Evolutionary conservation across 2,797 vertebrate genomes (phyloP), one percentile per base, ranked within the genome.

Genomic region (Enteromius treurensis): DNA sequence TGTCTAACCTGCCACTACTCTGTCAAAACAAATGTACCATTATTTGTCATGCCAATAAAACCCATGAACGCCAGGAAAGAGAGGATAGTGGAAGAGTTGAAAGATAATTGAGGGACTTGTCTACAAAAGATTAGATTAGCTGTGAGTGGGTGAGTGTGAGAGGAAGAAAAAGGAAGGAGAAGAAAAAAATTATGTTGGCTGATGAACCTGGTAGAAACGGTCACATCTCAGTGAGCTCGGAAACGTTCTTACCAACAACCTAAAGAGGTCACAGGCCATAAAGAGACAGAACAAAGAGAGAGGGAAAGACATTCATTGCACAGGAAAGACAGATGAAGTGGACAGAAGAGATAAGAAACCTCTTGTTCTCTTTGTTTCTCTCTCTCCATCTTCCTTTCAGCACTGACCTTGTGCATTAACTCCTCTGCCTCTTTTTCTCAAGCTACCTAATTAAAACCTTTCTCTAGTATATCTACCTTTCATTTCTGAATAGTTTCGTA

Each of bases 391-490:
- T 76, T 82, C 62, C 77, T 85, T 84, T 77, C 87, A 87, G 90
- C 86, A 88, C 75, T 89, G 88, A 92, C 88, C 89, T 89, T 90
- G 92, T 91, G 94, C 93, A 91, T 92, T 93, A 93, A 94, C 93
- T 91, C 84, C 83, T 88, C 73, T 65, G 91, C 92, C 92, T 89
- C 49, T 73, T 93, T 92, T 92, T 93, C 93, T 94, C 93, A 89
- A 93, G 93, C 92, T 92, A 91, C 92, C 92, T 92, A 94, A 95
- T 95, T 95, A 95, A 95, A 93, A 89, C 71, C 87, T 86, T 90
- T 86, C 32, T 89, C 88, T 74, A 88, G 90, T 85, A 88, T 86
- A 88, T 91, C 88, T 87, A 91, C 85, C 89, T 93, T 90, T 91
- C 86, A 92, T 92, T 90, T 92, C 84, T 86, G 74, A 90, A 88